Evolutionary conservation across 2,888 invertebrate genomes (phyloP), one percentile per base, ranked within the genome.

Genomic region (Nemoura dubitans): DNA sequence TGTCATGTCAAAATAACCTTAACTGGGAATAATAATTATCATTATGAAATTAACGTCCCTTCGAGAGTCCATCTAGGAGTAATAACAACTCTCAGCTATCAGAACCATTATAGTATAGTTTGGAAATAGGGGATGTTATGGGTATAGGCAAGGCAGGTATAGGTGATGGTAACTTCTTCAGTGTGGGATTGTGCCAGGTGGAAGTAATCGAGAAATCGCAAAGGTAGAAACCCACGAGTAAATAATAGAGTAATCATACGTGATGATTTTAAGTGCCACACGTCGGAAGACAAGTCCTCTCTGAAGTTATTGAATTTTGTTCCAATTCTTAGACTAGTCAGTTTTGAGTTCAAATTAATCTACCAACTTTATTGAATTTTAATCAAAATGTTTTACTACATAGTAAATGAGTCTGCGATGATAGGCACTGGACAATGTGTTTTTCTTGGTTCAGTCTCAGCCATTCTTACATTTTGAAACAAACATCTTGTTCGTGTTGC

Each of bases 121-220:
- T 78, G 26, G 78, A 78, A 7, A 3, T 26, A 78, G 78, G 78
- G 26, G 78, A 27, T 78, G 78, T 28, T 59, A 59, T 78, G 78
- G 78, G 78, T n/a, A 25, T n/a, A 16, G 78, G 78, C 27, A 28
- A 27, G 81, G 81, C 29, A 29, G 81, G 2, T 10, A n/a, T n/a
- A n/a, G n/a, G n/a, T n/a, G n/a, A 81, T 28, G 81, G 81, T 29
- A 81, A 81, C 81, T 81, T 81, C 81, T 81, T 81, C 81, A 81
- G 30, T 30, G 81, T 81, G 81, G 30, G 81, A 81, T 14, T 59
- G 6, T 1, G 81, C 26, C 81, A 81, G 81, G 29, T 81, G 81
- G 30, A 29, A 81, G 81, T 30, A 81, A 81, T 81, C 29, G 81
- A 81, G 81, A 28, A 28, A 78, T 59, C 59, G 59, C 59, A 21